Base-by-base conservation (phyloP, 2,888 invertebrate genomes). In the Phalera bucephala region DNA sequence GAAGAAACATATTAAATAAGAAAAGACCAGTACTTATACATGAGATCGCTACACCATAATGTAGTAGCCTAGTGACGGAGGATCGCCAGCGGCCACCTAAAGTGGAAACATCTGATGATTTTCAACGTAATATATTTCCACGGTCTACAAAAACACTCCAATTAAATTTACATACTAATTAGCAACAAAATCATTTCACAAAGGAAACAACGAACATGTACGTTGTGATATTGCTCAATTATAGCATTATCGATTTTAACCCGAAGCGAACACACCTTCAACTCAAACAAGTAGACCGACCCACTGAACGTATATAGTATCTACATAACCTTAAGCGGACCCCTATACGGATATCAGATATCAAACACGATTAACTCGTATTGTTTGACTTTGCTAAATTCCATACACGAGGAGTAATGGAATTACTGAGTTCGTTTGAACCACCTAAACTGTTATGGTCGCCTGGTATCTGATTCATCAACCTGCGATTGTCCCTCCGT, bases 41-140 rank as follows among this genome's bases (percentile, higher is more conserved):
- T n/a, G n/a, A n/a, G n/a, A n/a, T 17, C 17, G 17, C 17, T 17
- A 17, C 3, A 45, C 49, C n/a, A n/a, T n/a, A n/a, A n/a, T n/a
- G 46, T 39, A 51, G 47, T 45, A 36, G 46, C 50, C 50, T 38
- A 44, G 58, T 67, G 72, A 73, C 69, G 58, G 60, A 67, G 64
- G 64, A 61, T 58, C 59, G 65, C 47, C 58, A 46, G 61, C 69
- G 58, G 52, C 59, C 57, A 57, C 70, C 71, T 74, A 66, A 73
- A 76, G 78, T 80, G 58, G 67, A 64, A 56, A 66, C 68, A 72
- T 73, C 73, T 68, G 63, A 63, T 65, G 49, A 56, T 46, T 14
- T 39, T 30, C 39, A 33, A 23, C 2, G 40, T 39, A 36, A 33
- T 31, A 33, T 34, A 27, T 36, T 38, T 29, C 41, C 42, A 26